Evolutionary conservation across 2,113 vertebrate species (phyloP), one percentile per base, ranked within the genome.

Genomic region (Amphiprion percula): DNA sequence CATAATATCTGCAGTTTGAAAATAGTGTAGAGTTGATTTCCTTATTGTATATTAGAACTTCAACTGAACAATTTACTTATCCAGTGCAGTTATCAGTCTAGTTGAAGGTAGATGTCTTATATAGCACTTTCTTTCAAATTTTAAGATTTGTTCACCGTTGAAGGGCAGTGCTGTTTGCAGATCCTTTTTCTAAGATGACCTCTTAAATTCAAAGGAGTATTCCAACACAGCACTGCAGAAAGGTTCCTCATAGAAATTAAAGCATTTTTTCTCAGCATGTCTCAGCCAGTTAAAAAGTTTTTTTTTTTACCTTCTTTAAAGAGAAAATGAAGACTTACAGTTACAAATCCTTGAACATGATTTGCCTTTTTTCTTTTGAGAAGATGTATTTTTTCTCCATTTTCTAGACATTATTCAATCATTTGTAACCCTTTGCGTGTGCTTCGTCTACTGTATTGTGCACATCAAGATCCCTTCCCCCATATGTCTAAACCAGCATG

Each of bases 401-500:
- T 77, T 75, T 79, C 15, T 24, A 23, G 17, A 49, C 55, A n/a
- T 69, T 62, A 47, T 8, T 37, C 59, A 33, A 71, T 79, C 33
- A 59, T 59, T 68, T 68, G 15, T 61, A 62, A 46, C 52, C 23
- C 44, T 84, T 58, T 47, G 41, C 74, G 21, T 47, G 9, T 49
- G 10, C 60, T 50, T 62, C 23, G n/a, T 68, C 21, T 60, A 21
- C 12, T 60, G 23, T 30, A 10, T 37, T 8, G 33, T 67, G 17
- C 70, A 41, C 71, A 61, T 54, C 64, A 37, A 69, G 24, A 66
- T 77, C 59, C 71, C 37, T 41, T 44, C 64, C 80, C 56, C 53
- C 68, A 33, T 77, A 52, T 68, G 50, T 74, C 83, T 77, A 78
- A 46, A 69, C 44, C 77, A 59, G 41, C 78, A 59, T 46, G 56